Conservation (phyloP, 2,113 vertebrate species). For the Nannobrachium achirus region DNA sequence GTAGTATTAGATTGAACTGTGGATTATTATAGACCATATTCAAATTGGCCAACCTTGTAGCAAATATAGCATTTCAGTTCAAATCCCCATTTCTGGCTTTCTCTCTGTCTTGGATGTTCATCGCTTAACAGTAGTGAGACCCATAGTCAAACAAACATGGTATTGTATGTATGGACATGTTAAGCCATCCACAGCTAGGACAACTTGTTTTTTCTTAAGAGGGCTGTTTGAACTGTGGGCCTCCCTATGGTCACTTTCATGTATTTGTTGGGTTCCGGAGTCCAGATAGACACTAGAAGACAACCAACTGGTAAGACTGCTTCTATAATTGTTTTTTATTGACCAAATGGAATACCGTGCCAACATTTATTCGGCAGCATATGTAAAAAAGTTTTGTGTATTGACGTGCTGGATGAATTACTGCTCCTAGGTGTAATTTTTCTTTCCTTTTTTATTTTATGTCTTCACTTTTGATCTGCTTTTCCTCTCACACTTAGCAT, state of each 20-base stretch:
- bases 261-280: conserved; percentile 43
- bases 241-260: conserved; percentile 28
- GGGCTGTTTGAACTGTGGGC: conserved; percentile 42
- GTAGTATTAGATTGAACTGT: too few species aligned
- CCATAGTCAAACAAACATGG: conserved; percentile 17
- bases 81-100: neutral
- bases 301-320: conserved; percentile 69
- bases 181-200: neutral
- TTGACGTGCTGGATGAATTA: conserved; percentile 32
- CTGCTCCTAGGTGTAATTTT: conserved; percentile 47
- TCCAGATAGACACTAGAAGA: conserved; percentile 52
- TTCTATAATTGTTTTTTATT: conserved; percentile 70
- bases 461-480: conserved; percentile 86
- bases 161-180: neutral
- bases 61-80: neutral
- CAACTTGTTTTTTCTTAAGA: neutral
- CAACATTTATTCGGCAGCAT: conserved; percentile 17
- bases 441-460: conserved; percentile 63
- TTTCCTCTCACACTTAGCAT: conserved; percentile 94
- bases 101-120: conserved; percentile 2
- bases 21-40: too few species aligned
- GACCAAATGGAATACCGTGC: conserved; percentile 51
- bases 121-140: conserved; percentile 35
- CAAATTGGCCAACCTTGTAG: neutral
- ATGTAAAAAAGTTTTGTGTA: conserved; percentile 21